Evolutionary conservation across 2,888 invertebrate species (phyloP), one percentile per base, ranked within the genome.

Genomic region (Tortricodes alternella): DNA sequence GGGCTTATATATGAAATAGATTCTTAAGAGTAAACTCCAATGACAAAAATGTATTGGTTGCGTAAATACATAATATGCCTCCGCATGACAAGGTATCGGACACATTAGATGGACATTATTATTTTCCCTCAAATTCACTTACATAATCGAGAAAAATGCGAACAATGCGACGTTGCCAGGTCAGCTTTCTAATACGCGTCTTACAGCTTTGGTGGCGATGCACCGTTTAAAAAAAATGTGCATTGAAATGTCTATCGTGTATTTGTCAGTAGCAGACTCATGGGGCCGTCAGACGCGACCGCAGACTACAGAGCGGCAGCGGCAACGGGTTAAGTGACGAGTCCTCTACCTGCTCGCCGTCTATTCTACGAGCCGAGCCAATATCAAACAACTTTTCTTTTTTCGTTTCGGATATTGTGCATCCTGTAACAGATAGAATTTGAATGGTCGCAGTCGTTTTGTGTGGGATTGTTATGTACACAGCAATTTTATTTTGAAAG

Each of bases 281-380:
- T 77, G 80, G 72, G 66, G 73, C 80, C 83, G 84, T 85, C 88
- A 83, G 80, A 66, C 69, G 70, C 68, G 60, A 85, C 87, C 88
- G 74, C 88, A 85, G 73, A 76, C 75, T 80, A 75, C 78, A n/a
- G n/a, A n/a, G n/a, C n/a, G n/a, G n/a, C n/a, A n/a, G n/a, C n/a
- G n/a, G n/a, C n/a, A 78, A 69, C 74, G 76, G 71, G 78, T 74
- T 67, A 73, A 65, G 67, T 66, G 67, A 64, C 68, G 67, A 46
- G 5, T 41, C 46, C 35, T 29, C 21, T 27, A 18, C 41, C 48
- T 43, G 38, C 21, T 16, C 34, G 44, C 38, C 21, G 21, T 21
- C 39, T 16, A 39, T 46, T 24, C 34, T 19, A 21, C 24, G 44
- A 29, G 49, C 48, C 37, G 16, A 50, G 49, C 50, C 56, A 56